Conservation (phyloP, 2,888 invertebrate genomes). For the Abscondita cerata region DNA sequence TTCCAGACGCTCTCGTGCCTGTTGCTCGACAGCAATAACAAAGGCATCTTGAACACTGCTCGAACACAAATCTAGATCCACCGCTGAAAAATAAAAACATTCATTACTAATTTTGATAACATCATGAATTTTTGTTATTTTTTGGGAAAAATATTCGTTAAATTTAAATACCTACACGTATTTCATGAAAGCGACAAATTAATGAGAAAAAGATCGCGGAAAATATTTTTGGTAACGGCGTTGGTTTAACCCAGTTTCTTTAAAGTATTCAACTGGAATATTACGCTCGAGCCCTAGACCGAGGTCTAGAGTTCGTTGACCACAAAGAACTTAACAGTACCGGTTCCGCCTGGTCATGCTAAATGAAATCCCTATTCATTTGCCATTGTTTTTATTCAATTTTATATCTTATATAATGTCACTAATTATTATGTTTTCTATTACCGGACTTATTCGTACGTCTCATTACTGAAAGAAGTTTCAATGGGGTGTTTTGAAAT, state of each 20-base stretch:
- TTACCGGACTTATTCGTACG: too few species aligned
- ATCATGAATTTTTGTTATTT: too few species aligned
- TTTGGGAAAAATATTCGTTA: too few species aligned
- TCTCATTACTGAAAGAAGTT: too few species aligned
- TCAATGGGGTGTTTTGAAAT: too few species aligned
- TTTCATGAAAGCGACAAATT: too few species aligned
- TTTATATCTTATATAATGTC: too few species aligned
- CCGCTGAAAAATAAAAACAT: slow-evolving; percentile 69
- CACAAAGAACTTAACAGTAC: slow-evolving; percentile 36
- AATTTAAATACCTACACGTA: too few species aligned
- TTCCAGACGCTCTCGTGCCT: slow-evolving; percentile 90
- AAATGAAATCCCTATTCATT: slow-evolving; percentile 32
- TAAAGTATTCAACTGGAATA: slow-evolving; percentile 9
- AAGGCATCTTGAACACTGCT: slow-evolving; percentile 95
- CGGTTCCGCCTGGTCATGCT: slow-evolving; percentile 30
- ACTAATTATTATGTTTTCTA: too few species aligned
- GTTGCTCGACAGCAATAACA: slow-evolving; percentile 97
- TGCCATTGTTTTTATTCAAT: slow-evolving; percentile 5
- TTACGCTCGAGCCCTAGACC: background rate
- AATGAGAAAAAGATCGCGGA: too few species aligned
- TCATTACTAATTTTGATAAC: too few species aligned
- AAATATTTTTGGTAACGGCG: too few species aligned
- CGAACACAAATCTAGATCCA: slow-evolving; percentile 76
- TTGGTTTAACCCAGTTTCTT: slow-evolving; percentile 29
- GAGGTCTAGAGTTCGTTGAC: slow-evolving; percentile 35